Evolutionary conservation across 2,797 vertebrate species (phyloP).

Genomic region (Ctenosaura bakeri): DNA sequence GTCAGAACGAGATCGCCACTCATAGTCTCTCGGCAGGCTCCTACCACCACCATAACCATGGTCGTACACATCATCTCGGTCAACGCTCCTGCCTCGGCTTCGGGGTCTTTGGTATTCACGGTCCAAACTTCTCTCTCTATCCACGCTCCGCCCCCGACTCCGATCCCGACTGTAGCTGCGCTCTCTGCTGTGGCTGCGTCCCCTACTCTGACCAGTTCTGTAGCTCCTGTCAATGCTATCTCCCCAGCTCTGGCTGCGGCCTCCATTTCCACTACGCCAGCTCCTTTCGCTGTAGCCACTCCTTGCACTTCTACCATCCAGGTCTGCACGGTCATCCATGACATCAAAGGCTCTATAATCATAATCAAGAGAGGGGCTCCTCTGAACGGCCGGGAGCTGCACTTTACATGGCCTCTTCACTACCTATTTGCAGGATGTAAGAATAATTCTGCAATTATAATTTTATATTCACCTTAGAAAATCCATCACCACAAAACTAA

Average conservation of each 20-base stretch:
- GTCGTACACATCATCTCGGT: conserved; percentile 81
- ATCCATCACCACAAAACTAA: background rate
- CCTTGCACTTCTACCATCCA: conserved; percentile 88
- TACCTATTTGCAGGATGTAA: conserved; percentile 79
- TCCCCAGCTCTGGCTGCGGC: conserved; percentile 83
- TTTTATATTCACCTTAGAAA: background rate
- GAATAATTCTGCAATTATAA: conserved; percentile 15
- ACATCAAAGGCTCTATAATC: conserved; percentile 86
- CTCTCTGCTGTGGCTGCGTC: conserved; percentile 72
- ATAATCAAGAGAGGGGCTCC: conserved; percentile 81
- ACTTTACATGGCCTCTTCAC: conserved; percentile 93
- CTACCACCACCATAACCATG: conserved; percentile 77
- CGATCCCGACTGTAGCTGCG: conserved; percentile 74
- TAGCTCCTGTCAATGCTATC: conserved; percentile 79
- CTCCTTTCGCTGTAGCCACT: conserved; percentile 86
- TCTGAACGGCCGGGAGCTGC: conserved; percentile 80
- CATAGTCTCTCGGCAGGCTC: conserved; percentile 79
- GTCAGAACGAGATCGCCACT: conserved; percentile 74
- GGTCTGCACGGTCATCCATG: conserved; percentile 86
- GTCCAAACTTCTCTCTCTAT: conserved; percentile 85
- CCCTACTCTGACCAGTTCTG: conserved; percentile 66
- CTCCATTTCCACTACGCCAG: conserved; percentile 83
- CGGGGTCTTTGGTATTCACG: conserved; percentile 76
- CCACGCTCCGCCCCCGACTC: conserved; percentile 81
- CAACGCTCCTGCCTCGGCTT: conserved; percentile 83